These are phyloP conservation scores for Saturnia japonica DNA, from an alignment of 2,888 invertebrate species.

Conservation along the genomic window DNA sequence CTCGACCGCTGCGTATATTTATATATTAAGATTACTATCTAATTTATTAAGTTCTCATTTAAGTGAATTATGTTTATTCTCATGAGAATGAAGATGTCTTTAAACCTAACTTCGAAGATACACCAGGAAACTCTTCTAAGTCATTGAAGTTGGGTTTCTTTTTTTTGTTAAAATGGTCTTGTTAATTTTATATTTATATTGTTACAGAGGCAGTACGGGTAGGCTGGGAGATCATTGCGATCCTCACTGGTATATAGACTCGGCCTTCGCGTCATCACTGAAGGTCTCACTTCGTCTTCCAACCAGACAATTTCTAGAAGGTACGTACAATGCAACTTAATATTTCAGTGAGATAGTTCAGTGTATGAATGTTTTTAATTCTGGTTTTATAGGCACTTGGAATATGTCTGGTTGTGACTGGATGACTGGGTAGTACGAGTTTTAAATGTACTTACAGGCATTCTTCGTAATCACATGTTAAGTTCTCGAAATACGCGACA, in stretches of 20 bases:
- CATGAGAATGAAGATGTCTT: too few species aligned
- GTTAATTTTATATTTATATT: background rate
- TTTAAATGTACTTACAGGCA: background rate
- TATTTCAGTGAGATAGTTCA: background rate
- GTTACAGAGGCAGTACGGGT: conserved; percentile 65
- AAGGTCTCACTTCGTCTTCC: conserved; percentile 75
- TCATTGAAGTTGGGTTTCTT: too few species aligned
- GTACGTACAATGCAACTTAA: conserved; percentile 39
- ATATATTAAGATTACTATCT: too few species aligned
- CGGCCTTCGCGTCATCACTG: conserved; percentile 74
- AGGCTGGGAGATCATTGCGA: conserved; percentile 72
- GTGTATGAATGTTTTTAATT: background rate
- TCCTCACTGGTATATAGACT: conserved; percentile 78
- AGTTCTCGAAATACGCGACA: too few species aligned
- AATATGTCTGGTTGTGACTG: background rate
- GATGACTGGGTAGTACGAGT: background rate
- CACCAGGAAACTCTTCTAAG: too few species aligned
- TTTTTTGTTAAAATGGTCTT: too few species aligned
- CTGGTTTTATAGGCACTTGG: background rate
- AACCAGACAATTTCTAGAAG: conserved; percentile 75
- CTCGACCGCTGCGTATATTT: too few species aligned
- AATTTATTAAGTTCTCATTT: too few species aligned
- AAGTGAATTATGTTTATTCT: too few species aligned
- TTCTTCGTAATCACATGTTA: too few species aligned
- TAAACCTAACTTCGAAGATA: too few species aligned